phyloP scores from a whole-genome alignment of 1,140 invertebrate species.

The Popillia japonica region DNA sequence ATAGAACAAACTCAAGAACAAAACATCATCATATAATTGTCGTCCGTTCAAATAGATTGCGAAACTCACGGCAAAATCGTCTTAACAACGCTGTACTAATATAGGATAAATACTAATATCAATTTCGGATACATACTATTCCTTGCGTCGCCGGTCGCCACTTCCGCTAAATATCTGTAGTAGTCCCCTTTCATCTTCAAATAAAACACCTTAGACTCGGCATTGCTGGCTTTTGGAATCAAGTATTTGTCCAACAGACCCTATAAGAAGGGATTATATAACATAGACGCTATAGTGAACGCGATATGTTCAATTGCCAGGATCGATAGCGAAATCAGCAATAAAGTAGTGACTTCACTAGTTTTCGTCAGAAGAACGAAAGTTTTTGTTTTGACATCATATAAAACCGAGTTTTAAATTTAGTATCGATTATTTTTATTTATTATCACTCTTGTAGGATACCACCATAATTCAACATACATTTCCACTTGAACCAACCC shows the following conservation, averaged over 20 bases:
- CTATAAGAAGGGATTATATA: constrained; percentile 14
- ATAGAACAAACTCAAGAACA: constrained; percentile 8
- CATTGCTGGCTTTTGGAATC: constrained; percentile 86
- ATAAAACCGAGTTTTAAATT: neutral
- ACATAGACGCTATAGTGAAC: neutral
- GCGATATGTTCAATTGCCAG: neutral
- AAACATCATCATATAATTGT: neutral
- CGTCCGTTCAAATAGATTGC: neutral
- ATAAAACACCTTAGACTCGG: constrained; percentile 97
- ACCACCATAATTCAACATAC: neutral
- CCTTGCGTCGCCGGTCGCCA: constrained; percentile 91
- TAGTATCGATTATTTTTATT: neutral
- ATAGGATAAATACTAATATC: neutral
- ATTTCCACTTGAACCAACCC: too few relatives aligned
- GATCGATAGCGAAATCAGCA: neutral
- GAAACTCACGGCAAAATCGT: neutral
- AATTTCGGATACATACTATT: constrained; percentile 66
- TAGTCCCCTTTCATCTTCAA: constrained; percentile 98
- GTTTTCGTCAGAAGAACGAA: constrained; percentile 56
- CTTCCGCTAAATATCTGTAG: constrained; percentile 95
- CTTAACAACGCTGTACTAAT: too few relatives aligned
- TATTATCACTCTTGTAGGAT: too few relatives aligned
- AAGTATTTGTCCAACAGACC: constrained; percentile 90
- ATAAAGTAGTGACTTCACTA: constrained; percentile 32
- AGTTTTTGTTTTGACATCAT: constrained; percentile 46